A percentile compares a stretch with the other conserved stretches of the same genome.
Conservation (phyloP, 2,797 vertebrate species). For the Tympanoctomys barrerae region DNA sequence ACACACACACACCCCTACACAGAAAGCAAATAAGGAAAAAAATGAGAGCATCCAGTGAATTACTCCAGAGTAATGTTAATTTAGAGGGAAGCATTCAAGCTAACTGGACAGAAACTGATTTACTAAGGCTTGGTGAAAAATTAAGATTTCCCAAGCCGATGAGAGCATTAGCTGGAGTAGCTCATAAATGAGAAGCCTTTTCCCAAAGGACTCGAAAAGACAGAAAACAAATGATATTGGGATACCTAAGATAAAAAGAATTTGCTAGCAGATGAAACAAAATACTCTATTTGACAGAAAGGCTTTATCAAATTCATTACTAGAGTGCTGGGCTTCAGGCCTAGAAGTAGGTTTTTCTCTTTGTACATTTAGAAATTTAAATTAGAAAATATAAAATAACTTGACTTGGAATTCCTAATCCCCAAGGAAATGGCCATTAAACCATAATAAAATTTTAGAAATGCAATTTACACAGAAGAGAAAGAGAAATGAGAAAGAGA, state of each 20-base stretch:
- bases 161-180: constrained; percentile 62
- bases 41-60: background rate
- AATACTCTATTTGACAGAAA: constrained; percentile 41
- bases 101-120: constrained; percentile 64
- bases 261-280: constrained; percentile 76
- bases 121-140: constrained; percentile 56
- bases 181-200: constrained; percentile 61
- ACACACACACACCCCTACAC: background rate
- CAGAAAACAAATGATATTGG: constrained; percentile 74
- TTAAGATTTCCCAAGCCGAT: constrained; percentile 67
- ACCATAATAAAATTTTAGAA: constrained; percentile 68
- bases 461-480: constrained; percentile 64
- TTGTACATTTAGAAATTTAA: constrained; percentile 67
- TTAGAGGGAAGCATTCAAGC: background rate
- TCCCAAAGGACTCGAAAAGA: constrained; percentile 48
- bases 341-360: constrained; percentile 62
- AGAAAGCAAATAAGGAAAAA: background rate
- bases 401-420: constrained; percentile 52
- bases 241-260: constrained; percentile 70
- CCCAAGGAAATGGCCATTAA: constrained; percentile 67
- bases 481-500: constrained; percentile 50
- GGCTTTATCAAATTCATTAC: constrained; percentile 66
- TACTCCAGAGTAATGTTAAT: constrained; percentile 8
- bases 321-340: background rate
- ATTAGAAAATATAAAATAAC: constrained; percentile 70